phyloP scores from a whole-genome alignment of 37 sponge, comb jelly and placozoan genomes.

The Geodia barretti region DNA sequence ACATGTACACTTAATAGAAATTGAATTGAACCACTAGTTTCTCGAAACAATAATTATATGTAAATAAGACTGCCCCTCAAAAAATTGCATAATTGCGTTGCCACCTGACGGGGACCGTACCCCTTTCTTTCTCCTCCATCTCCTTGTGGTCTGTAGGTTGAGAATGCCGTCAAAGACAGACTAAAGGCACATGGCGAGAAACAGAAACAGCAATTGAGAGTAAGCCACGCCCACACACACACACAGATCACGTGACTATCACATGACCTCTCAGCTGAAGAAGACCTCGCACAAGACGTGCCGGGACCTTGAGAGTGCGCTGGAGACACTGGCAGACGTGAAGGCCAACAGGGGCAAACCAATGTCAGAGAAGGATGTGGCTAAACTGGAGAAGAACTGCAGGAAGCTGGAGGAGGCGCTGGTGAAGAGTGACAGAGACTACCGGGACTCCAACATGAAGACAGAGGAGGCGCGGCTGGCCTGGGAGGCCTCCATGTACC shows the following conservation, averaged over 20 bases:
- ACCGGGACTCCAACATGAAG: constrained; percentile 62
- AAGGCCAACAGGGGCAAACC: constrained; percentile 24
- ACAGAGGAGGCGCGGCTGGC: constrained; percentile 69
- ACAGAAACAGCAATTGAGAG: constrained; percentile 41
- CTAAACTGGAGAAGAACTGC: constrained; percentile 63
- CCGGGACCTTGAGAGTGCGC: constrained; percentile 42
- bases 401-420: constrained; percentile 72
- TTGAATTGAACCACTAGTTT: too few species aligned
- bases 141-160: not conserved
- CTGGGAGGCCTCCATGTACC: constrained; percentile 85
- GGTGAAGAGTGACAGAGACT: constrained; percentile 70
- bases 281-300: constrained; percentile 32
- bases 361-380: constrained; percentile 55
- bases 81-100: not conserved
- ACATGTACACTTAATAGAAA: too few species aligned
- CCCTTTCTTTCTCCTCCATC: not conserved
- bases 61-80: not conserved
- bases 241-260: not conserved
- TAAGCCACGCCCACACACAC: constrained; percentile 21
- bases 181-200: constrained; percentile 22
- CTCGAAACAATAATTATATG: too few species aligned
- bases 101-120: not conserved
- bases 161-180: not conserved
- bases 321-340: constrained; percentile 51
- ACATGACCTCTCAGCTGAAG: constrained; percentile 28